Base-by-base conservation (phyloP, 2,797 vertebrate species). In the Pangasius sanitwongsei region DNA sequence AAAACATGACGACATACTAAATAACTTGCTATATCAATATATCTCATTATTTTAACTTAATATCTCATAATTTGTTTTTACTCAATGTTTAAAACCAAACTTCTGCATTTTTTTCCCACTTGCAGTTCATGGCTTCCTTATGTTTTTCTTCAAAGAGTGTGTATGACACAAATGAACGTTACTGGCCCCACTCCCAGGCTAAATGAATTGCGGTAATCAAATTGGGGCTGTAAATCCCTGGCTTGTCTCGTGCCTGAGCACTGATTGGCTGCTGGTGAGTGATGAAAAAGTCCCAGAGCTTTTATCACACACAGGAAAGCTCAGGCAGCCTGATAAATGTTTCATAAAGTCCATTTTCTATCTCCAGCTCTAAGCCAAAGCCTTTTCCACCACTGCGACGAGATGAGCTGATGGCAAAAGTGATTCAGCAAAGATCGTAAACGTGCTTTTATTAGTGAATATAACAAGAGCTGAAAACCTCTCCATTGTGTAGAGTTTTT, bases 131-230 rank as follows among this genome's bases (percentile, higher is more conserved):
- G 53, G 23, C 12, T 63, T 65, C 20, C 13, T 44, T 44, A 15
- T 63, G 23, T 28, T 44, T 83, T 18, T 83, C 34, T 65, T 83
- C 12, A 83, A 41, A 44, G 0, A 50, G 2, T 37, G 55, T 61
- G 16, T 61, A 20, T 2, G 53, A 83, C 72, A 44, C 61, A 61
- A 55, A 53, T 63, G 57, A 65, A 85, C 4, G 41, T 82, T 87
- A 84, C 77, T 65, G 65, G 48, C 82, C 61, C 37, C 50, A 59
- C 87, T 86, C 69, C 72, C 57, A 18, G 61, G 57, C 53, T 85
- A 86, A 91, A 91, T 89, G 89, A 91, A 91, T 85, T 72, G 50
- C 23, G 74, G 87, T 90, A 89, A 89, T 91, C 90, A 92, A 89
- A 85, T 83, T 70, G 63, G 67, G 6, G 37, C 31, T 70, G 59